These are phyloP conservation scores for Calypte anna DNA, from an alignment of 2,113 vertebrate genomes.

Conservation along the genomic window DNA sequence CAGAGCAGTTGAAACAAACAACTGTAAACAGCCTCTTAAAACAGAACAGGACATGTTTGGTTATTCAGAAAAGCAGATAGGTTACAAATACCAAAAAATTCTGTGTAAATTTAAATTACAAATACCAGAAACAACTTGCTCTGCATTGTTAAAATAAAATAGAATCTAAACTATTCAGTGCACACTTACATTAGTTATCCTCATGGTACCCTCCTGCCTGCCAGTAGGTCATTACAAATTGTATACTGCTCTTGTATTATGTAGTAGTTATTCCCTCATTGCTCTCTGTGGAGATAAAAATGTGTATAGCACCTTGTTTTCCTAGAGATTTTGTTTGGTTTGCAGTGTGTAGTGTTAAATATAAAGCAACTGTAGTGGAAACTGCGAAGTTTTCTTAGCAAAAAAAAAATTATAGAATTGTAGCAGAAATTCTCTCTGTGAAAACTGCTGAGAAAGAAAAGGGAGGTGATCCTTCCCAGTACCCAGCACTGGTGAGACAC, in stretches of 20 bases:
- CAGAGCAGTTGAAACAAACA: not conserved
- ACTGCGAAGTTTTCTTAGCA: not conserved
- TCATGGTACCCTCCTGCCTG: not conserved
- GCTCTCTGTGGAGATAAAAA: constrained; percentile 7
- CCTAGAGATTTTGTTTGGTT: not conserved
- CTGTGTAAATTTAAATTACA: not conserved
- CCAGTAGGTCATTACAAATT: not conserved
- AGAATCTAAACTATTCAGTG: not conserved
- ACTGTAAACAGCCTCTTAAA: not conserved
- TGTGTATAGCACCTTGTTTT: not conserved
- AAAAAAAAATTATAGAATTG: not conserved
- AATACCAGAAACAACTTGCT: not conserved
- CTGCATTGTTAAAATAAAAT: not conserved
- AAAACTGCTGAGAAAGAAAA: not conserved
- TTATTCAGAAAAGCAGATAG: not conserved
- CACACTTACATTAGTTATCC: not conserved
- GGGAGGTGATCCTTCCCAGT: not conserved
- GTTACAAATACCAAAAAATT: not conserved
- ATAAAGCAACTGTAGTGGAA: not conserved
- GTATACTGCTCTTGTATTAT: not conserved
- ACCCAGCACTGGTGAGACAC: not conserved
- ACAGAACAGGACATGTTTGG: not conserved
- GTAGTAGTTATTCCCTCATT: not conserved
- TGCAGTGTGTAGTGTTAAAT: not conserved
- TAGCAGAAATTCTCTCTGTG: not conserved